Evolutionary conservation across 2,888 invertebrate genomes (phyloP), one percentile per base, ranked within the genome.

Genomic region (Meloe dianella): DNA sequence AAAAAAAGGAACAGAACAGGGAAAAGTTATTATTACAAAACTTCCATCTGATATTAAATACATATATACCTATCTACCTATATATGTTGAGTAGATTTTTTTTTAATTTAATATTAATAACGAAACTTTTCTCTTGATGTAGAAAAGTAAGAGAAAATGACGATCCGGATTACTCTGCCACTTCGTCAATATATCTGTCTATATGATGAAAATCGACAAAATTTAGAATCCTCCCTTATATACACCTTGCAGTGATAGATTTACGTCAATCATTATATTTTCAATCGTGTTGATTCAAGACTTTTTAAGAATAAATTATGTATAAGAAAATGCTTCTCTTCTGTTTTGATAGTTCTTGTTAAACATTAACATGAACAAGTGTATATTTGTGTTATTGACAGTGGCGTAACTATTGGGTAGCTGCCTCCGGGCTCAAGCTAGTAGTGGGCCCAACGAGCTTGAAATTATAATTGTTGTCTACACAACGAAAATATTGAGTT

Each of bases 131-230:
- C 29, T 35, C 60, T 57, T 58, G 64, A 22, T 47, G 6, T 20
- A 22, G n/a, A 8, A 20, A 47, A 9, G 47, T 47, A 47, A 47
- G 20, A 47, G 20, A 20, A 20, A 67, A 67, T 67, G 64, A 61
- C 61, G 59, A 67, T 61, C 61, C 60, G 64, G 67, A 67, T 67
- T 67, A 67, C 59, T n/a, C n/a, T 54, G 54, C 67, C 67, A 61
- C 64, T 60, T 61, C 60, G 47, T 47, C 41, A 41, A 41, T 17
- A 41, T 41, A 17, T 35, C 35, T 41, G 5, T 17, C 41, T 7
- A 14, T 35, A 10, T 20, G 2, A 5, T 2, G 7, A 14, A 14
- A 1, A 14, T 1, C 14, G 35, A 1, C 1, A 35, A 35, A 3
- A 47, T 47, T 47, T 47, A 9, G 47, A 9, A 7, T 20, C 10